Conservation (phyloP, 2,797 vertebrate species). For the Antrozous pallidus region DNA sequence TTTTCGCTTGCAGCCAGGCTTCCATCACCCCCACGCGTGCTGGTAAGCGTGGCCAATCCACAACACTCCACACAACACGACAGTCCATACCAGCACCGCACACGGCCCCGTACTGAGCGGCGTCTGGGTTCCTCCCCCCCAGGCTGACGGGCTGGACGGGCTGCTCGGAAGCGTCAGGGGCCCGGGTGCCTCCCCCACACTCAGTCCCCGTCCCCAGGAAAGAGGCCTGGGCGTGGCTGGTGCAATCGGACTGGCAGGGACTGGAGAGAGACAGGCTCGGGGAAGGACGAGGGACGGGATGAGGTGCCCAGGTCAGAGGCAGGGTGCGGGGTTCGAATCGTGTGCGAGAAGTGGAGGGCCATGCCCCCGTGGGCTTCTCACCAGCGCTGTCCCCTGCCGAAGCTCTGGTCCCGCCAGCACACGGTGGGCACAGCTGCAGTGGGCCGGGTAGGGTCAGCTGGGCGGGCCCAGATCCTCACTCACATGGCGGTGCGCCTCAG, state of each 20-base stretch:
- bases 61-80: not conserved
- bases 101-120: too few relatives aligned
- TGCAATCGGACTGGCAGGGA: not conserved
- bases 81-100: not conserved
- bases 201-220: not conserved
- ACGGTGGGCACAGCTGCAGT: conserved; percentile 33
- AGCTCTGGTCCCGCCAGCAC: conserved; percentile 31
- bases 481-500: too few relatives aligned
- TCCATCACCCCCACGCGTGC: not conserved
- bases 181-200: not conserved
- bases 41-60: not conserved
- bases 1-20: conserved; percentile 31
- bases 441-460: too few relatives aligned
- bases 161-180: not conserved
- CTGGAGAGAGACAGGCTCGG: not conserved
- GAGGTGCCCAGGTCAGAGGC: conserved; percentile 29
- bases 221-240: not conserved
- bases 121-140: not conserved
- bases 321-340: conserved; percentile 19
- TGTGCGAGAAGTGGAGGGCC: not conserved
- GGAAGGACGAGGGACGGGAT: not conserved
- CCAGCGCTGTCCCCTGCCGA: conserved; percentile 34
- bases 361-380: conserved; percentile 31
- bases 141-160: not conserved
- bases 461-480: too few relatives aligned